These are phyloP conservation scores for Oreochromis aureus DNA, from an alignment of 2,113 vertebrate species.

Conservation along the genomic window DNA sequence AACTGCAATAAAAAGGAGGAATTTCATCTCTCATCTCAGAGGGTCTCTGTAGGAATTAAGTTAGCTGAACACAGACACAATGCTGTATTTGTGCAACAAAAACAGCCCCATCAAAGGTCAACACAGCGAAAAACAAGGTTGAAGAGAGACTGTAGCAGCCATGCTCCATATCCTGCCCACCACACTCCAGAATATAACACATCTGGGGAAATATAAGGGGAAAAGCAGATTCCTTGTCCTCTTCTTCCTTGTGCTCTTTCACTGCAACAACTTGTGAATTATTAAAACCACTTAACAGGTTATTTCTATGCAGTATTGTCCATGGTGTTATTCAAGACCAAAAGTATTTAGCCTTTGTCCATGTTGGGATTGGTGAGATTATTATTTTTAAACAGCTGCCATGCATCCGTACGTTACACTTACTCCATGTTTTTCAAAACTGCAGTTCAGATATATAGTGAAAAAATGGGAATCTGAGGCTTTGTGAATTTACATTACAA, in stretches of 20 bases:
- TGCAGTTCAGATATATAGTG: not conserved
- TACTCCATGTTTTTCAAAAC: not conserved
- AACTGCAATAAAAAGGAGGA: constrained; percentile 17
- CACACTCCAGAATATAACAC: not conserved
- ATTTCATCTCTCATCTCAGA: not conserved
- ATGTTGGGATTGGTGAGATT: not conserved
- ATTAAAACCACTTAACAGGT: constrained; percentile 61
- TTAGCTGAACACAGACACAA: not conserved
- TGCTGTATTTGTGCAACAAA: not conserved
- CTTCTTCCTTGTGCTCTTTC: constrained; percentile 13
- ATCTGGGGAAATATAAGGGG: not conserved
- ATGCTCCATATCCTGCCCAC: not conserved
- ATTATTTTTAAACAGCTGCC: not conserved
- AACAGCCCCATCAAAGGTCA: not conserved
- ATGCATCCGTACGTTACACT: not conserved
- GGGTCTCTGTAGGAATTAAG: constrained; percentile 7
- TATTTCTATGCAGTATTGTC: constrained; percentile 19
- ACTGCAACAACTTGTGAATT: constrained; percentile 50
- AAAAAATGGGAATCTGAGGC: not conserved
- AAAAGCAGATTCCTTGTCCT: constrained; percentile 33
- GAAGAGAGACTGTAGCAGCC: not conserved
- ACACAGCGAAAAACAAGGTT: not conserved
- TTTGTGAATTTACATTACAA: not conserved
- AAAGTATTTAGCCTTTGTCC: not conserved
- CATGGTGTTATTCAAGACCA: constrained; percentile 3